Percentiles rank a stretch among this genome's conserved stretches.
phyloP scores from a whole-genome alignment of 2,113 vertebrate genomes.

The Microcebus griseorufus region DNA sequence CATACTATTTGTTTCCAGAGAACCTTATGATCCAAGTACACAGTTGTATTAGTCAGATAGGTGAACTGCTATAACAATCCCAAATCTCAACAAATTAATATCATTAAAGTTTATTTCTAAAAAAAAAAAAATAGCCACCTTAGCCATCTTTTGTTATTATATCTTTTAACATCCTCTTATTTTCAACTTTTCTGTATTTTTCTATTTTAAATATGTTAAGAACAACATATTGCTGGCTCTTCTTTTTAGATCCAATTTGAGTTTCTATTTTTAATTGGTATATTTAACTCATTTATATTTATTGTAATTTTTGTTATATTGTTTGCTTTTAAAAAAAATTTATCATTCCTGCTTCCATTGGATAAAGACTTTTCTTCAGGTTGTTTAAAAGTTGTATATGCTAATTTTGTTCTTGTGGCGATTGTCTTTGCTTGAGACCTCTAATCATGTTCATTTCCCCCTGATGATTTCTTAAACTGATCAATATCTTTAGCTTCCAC shows the following conservation, averaged over 20 bases:
- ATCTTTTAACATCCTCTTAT: background rate
- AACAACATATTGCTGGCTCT: background rate
- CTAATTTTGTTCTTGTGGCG: background rate
- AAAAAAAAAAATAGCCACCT: background rate
- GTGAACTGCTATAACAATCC: background rate
- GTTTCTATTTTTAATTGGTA: background rate
- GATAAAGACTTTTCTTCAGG: background rate
- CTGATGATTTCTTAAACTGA: background rate
- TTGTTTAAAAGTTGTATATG: background rate
- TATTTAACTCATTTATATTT: background rate
- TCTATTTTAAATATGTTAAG: background rate
- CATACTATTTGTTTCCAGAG: background rate
- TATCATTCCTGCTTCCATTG: background rate
- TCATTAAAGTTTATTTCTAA: background rate
- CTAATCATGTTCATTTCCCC: background rate
- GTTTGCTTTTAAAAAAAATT: background rate
- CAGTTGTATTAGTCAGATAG: background rate
- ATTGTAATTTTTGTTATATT: background rate
- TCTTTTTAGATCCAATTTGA: background rate
- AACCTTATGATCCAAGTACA: background rate
- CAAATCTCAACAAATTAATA: background rate
- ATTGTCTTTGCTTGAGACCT: background rate
- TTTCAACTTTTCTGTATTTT: background rate
- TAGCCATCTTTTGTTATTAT: background rate
- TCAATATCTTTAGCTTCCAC: background rate